Base-by-base conservation (phyloP, 2,113 vertebrate species). In the Phaethon lepturus region DNA sequence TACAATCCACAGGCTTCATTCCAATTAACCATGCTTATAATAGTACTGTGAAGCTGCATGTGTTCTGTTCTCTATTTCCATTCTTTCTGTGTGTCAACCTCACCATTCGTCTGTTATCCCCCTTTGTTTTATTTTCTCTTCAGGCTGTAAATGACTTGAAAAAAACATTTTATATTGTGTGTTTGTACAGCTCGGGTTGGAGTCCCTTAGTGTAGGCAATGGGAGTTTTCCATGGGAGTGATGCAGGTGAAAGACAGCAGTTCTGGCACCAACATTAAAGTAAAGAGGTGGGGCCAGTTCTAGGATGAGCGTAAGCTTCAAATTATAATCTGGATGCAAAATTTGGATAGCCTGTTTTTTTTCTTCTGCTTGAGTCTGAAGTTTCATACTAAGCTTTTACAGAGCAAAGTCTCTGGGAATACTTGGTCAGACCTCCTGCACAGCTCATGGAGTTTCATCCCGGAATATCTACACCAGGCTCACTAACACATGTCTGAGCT, bases 251-350 rank as follows among this genome's bases (percentile, higher is more conserved):
- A 80, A 87, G 72, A 33, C 79, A 63, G 67, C 31, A 76, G 33
- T 60, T 86, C 58, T 95, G 92, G 90, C 90, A 85, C 81, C 66
- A 56, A 85, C 62, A 82, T 92, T 68, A 93, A 96, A 95, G 78
- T 19, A 7, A 81, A 93, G 87, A 88, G 74, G 81, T 76, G 62
- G 69, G 74, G 77, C 77, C 40, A 68, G 33, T 25, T 87, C 87
- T 49, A 95, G 59, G 56, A 91, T 93, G 77, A 90, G 45, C 49
- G 49, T 81, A 91, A 87, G 6, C 69, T 87, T 53, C 53, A 87
- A 87, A 85, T 96, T 91, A 93, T 67, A 10, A 53, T 73, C 58
- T 72, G 62, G 42, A 35, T 79, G 71, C 40, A 79, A 64, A 96
- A 79, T 71, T 82, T 53, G 49, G 60, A 33, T 50, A 60, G 74